Evolutionary conservation across 2,888 invertebrate species (phyloP).

Genomic region (Bimastos eiseni): DNA sequence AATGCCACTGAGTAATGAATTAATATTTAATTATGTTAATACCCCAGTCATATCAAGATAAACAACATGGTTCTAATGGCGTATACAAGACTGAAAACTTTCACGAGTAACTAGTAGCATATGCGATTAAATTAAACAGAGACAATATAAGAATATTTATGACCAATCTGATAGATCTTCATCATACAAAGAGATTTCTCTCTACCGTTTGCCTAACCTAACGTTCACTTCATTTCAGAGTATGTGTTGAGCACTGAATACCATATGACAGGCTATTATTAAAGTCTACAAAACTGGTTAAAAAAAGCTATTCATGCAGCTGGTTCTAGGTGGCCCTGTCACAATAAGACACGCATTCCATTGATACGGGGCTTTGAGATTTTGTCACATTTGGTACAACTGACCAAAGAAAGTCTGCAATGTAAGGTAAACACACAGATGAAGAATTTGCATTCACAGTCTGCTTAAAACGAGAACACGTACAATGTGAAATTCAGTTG

Average conservation of each 20-base stretch:
- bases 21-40: not conserved
- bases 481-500: not conserved
- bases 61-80: not conserved
- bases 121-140: too few relatives aligned
- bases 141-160: not conserved
- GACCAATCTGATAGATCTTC: not conserved
- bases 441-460: not conserved
- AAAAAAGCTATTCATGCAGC: not conserved
- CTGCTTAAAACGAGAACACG: not conserved
- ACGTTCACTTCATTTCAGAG: not conserved
- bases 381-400: not conserved
- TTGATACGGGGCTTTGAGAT: not conserved
- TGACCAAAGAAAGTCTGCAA: not conserved
- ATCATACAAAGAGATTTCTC: not conserved
- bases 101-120: too few relatives aligned
- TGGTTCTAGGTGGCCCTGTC: not conserved
- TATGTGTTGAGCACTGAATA: not conserved
- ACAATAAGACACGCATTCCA: not conserved
- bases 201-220: not conserved
- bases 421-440: not conserved
- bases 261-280: slow-evolving; percentile 13
- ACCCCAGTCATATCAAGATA: not conserved
- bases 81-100: not conserved
- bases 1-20: not conserved
- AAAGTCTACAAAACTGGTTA: not conserved